Percentiles rank a stretch among this genome's conserved stretches.
Conservation (phyloP, 1,140 invertebrate species). For the Pseudobourletiella spinata region DNA sequence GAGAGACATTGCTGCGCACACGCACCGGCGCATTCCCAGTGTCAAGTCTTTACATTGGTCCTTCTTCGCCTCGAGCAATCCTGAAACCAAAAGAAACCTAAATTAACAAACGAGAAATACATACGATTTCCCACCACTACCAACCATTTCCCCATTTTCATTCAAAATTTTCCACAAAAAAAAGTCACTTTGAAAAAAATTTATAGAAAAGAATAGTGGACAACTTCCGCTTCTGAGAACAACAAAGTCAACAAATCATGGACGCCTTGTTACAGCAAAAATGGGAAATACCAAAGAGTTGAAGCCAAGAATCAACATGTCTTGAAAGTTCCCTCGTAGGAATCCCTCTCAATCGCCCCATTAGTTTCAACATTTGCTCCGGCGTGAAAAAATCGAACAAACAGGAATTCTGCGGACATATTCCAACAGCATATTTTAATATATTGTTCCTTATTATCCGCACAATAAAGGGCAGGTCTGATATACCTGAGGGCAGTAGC, state of each 20-base stretch:
- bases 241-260: background rate
- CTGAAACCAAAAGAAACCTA: no score
- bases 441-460: no score
- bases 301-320: constrained; percentile 26
- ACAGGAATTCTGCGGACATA: background rate
- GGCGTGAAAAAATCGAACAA: constrained; percentile 18
- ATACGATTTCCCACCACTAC: no score
- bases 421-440: background rate
- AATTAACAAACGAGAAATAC: no score
- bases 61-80: constrained; percentile 6
- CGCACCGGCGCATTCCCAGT: constrained; percentile 4
- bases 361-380: constrained; percentile 24
- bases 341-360: constrained; percentile 23
- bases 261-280: background rate
- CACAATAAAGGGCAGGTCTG: background rate
- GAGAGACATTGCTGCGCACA: constrained; percentile 22
- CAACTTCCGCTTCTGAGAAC: no score
- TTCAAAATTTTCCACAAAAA: no score
- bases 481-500: constrained; percentile 25
- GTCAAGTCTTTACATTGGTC: constrained; percentile 11
- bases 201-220: no score
- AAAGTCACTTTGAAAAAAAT: no score
- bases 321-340: background rate
- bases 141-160: no score
- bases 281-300: constrained; percentile 21